phyloP scores from a whole-genome alignment of 2,888 invertebrate species.

The Chrysolina haemoptera region DNA sequence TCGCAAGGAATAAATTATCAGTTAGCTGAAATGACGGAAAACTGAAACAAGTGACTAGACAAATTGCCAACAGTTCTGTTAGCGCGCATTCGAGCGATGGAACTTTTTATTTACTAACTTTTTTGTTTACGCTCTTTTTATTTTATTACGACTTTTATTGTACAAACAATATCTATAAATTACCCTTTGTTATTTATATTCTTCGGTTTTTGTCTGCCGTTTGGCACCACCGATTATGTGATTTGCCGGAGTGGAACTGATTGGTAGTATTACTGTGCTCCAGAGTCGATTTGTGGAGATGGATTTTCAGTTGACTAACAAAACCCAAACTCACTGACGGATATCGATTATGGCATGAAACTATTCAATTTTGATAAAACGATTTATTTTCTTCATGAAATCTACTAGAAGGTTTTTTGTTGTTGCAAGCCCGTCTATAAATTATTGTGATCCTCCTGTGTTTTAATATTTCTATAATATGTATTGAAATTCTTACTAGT shows the following conservation, averaged over 20 bases:
- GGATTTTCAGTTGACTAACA: background rate
- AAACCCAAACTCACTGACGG: background rate
- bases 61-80: constrained; percentile 36
- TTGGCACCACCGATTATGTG: constrained; percentile 17
- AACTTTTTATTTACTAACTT: constrained; percentile 24
- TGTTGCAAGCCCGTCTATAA: too few species aligned
- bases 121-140: constrained; percentile 31
- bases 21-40: constrained; percentile 33
- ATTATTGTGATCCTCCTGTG: too few species aligned
- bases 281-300: background rate
- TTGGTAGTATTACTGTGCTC: background rate
- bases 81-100: constrained; percentile 26
- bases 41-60: constrained; percentile 38
- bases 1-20: constrained; percentile 36
- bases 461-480: too few species aligned
- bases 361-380: background rate
- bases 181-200: constrained; percentile 24
- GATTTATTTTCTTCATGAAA: too few species aligned
- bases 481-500: too few species aligned
- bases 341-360: background rate
- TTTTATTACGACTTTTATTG: constrained; percentile 35
- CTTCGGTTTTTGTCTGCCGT: constrained; percentile 8
- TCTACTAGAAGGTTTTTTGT: too few species aligned
- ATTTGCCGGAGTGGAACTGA: background rate
- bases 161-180: constrained; percentile 34